A percentile compares a stretch with the other conserved stretches of the same genome.
These are phyloP conservation scores for Apeira syringaria DNA, from an alignment of 2,888 invertebrate genomes.

Conservation along the genomic window DNA sequence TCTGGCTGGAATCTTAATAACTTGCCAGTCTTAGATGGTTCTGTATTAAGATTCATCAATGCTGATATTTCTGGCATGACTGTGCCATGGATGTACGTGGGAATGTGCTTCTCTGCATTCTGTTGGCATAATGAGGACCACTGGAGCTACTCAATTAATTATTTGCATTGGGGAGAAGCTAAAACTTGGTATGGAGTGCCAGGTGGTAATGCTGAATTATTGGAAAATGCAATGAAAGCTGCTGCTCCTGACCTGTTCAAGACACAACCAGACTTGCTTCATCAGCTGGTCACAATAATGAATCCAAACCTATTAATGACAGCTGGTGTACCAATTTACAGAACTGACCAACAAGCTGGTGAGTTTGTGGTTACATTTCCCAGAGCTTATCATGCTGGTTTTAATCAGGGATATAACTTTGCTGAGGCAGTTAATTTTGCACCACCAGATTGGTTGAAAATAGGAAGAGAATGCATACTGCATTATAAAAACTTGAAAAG, in stretches of 20 bases:
- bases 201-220: conserved; percentile 86
- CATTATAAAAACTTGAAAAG: conserved; percentile 88
- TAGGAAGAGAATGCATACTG: conserved; percentile 87
- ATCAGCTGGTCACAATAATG: conserved; percentile 91
- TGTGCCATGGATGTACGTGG: conserved; percentile 93
- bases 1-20: conserved; percentile 92
- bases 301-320: conserved; percentile 88
- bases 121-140: conserved; percentile 94
- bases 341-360: conserved; percentile 89
- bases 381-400: conserved; percentile 91
- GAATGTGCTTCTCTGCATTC: conserved; percentile 93
- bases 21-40: conserved; percentile 87
- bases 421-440: conserved; percentile 94
- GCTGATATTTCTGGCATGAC: conserved; percentile 89
- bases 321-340: conserved; percentile 83
- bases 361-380: conserved; percentile 93
- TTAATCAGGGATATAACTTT: conserved; percentile 92
- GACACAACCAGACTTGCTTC: conserved; percentile 89
- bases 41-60: conserved; percentile 88
- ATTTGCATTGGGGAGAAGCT: conserved; percentile 92
- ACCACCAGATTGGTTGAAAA: conserved; percentile 89
- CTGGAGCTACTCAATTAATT: conserved; percentile 93
- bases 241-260: conserved; percentile 90
- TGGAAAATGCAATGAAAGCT: conserved; percentile 88
- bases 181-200: conserved; percentile 93